A percentile compares a stretch with the other conserved stretches of the same genome.
phyloP scores from a whole-genome alignment of 2,113 vertebrate species.

The Pleuronectes platessa region DNA sequence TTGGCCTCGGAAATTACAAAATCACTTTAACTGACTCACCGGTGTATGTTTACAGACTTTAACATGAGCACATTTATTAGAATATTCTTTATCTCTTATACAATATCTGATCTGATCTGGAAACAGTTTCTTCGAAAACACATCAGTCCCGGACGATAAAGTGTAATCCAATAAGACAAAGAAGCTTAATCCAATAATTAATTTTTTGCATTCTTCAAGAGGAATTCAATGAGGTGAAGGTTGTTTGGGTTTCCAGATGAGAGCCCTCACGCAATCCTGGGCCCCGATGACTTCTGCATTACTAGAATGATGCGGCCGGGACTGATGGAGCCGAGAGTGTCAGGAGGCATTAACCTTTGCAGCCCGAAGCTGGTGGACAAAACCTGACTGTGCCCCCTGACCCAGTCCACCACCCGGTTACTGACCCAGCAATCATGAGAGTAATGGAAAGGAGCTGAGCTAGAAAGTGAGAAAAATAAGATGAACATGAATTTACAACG shows the following conservation, averaged over 20 bases:
- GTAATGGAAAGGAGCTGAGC: slow-evolving; percentile 23
- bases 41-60: neutral
- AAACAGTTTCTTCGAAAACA: slow-evolving; percentile 23
- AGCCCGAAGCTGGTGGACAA: slow-evolving; percentile 69
- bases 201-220: slow-evolving; percentile 63
- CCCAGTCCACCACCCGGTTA: slow-evolving; percentile 57
- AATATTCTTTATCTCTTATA: neutral
- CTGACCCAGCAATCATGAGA: slow-evolving; percentile 76
- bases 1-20: slow-evolving; percentile 49
- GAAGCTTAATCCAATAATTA: slow-evolving; percentile 61
- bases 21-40: neutral
- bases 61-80: neutral
- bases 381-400: slow-evolving; percentile 67
- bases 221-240: slow-evolving; percentile 64
- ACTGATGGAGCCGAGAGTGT: slow-evolving; percentile 75
- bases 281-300: slow-evolving; percentile 76
- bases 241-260: slow-evolving; percentile 78
- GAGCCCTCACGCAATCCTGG: slow-evolving; percentile 73
- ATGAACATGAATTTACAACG: neutral
- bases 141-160: slow-evolving; percentile 1
- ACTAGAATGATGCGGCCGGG: slow-evolving; percentile 74
- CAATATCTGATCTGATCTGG: neutral
- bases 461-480: slow-evolving; percentile 16
- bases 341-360: slow-evolving; percentile 77
- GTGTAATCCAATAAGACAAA: slow-evolving; percentile 53